Conservation (phyloP, 1,140 invertebrate genomes). For the Rhysida immarginata region DNA sequence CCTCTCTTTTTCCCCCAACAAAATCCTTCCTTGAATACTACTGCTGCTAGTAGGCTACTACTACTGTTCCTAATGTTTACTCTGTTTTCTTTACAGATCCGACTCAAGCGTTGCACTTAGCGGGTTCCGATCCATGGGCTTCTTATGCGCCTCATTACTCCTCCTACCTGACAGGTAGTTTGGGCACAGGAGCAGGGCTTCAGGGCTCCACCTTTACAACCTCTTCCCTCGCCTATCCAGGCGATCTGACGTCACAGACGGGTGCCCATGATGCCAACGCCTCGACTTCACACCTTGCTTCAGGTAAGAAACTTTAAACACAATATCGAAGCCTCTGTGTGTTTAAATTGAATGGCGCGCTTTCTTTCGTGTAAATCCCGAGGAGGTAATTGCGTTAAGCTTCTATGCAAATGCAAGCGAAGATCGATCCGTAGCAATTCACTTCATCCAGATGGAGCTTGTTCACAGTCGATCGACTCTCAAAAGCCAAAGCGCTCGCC, state of each 20-base stretch:
- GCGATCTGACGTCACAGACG: background rate
- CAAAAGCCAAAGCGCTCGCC: too few relatives aligned
- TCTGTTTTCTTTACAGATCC: conserved; percentile 7
- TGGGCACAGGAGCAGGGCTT: background rate
- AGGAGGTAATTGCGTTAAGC: background rate
- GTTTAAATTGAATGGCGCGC: background rate
- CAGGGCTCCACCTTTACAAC: conserved; percentile 6
- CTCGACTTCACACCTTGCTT: background rate
- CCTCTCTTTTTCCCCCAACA: too few relatives aligned
- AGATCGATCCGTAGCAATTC: too few relatives aligned
- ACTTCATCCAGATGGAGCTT: too few relatives aligned
- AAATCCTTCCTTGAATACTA: too few relatives aligned
- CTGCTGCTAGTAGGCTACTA: too few relatives aligned
- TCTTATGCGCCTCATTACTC: conserved; percentile 9
- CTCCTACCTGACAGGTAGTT: conserved; percentile 2
- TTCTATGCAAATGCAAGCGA: too few relatives aligned
- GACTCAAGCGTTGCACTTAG: conserved; percentile 5
- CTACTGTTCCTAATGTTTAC: too few relatives aligned
- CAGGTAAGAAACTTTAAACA: background rate
- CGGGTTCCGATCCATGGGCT: conserved; percentile 1
- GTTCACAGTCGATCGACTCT: background rate
- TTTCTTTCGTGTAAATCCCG: background rate
- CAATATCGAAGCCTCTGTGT: background rate
- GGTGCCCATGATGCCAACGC: background rate
- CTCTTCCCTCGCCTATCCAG: conserved; percentile 1